Percentiles rank a stretch among this genome's conserved stretches.
Evolutionary conservation across 2,888 invertebrate genomes (phyloP).

Genomic region (Eugnorisma glareosa): DNA sequence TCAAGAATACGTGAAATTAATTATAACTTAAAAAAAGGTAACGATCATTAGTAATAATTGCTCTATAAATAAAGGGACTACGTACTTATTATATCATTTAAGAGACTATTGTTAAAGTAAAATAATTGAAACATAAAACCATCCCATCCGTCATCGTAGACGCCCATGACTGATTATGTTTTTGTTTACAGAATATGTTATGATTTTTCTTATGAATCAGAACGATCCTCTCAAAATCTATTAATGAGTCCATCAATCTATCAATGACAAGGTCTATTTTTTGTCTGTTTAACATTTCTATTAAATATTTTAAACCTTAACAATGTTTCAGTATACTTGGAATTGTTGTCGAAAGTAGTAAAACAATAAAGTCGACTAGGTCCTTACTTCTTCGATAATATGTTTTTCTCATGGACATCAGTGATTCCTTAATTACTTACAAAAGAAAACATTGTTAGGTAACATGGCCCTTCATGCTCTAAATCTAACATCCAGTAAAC

Average conservation of each 20-base stretch:
- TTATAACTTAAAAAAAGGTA: conserved; percentile 14
- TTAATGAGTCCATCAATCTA: background rate
- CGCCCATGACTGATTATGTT: background rate
- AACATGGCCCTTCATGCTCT: background rate
- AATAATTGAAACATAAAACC: background rate
- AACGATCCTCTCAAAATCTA: background rate
- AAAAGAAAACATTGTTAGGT: background rate
- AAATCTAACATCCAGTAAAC: background rate
- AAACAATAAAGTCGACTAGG: background rate
- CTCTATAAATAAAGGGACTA: no score
- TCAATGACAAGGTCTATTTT: background rate
- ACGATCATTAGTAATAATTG: background rate
- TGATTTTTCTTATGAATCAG: background rate
- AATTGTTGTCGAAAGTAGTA: background rate
- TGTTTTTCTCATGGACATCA: background rate
- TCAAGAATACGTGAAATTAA: background rate
- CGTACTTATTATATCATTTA: background rate
- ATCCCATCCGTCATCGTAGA: background rate
- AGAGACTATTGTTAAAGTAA: background rate
- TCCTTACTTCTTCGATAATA: background rate
- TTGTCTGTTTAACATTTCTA: background rate
- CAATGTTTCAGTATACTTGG: background rate
- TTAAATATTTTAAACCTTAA: background rate
- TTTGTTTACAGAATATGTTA: background rate
- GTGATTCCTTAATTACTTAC: no score